Conservation (phyloP, 2,888 invertebrate genomes). For the Watsonalla cultraria region DNA sequence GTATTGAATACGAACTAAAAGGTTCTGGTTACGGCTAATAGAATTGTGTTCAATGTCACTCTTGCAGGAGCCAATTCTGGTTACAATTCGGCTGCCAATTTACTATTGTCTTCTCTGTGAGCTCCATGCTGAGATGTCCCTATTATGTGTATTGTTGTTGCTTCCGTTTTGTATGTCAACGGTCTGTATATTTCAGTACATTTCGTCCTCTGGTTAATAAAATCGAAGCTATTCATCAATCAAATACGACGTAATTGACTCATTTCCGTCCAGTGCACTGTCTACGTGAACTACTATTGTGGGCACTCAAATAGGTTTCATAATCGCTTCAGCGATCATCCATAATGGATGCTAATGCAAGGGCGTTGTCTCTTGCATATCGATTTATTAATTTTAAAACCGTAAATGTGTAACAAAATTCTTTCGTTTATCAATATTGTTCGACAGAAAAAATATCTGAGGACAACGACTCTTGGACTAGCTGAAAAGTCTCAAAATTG, state of each 20-base stretch:
- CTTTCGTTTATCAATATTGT: neutral
- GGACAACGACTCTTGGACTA: too few relatives aligned
- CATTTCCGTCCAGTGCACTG: conserved; percentile 37
- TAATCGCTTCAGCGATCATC: conserved; percentile 21
- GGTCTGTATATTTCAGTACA: conserved; percentile 29
- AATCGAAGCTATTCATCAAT: conserved; percentile 28
- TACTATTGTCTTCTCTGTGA: conserved; percentile 38
- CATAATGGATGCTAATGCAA: conserved; percentile 19
- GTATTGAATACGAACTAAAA: conserved; percentile 43
- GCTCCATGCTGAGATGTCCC: conserved; percentile 45
- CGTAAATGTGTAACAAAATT: neutral
- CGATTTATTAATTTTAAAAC: conserved; percentile 1
- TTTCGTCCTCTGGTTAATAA: conserved; percentile 19
- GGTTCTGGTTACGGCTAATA: conserved; percentile 46
- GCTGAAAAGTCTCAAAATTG: conserved; percentile 27
- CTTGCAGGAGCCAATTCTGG: conserved; percentile 42
- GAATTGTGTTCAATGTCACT: conserved; percentile 44
- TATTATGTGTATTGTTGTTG: conserved; percentile 30
- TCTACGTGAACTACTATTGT: conserved; percentile 7
- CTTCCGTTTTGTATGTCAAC: conserved; percentile 44
- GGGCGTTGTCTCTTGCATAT: conserved; percentile 23
- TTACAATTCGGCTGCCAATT: conserved; percentile 45
- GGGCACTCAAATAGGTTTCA: conserved; percentile 7
- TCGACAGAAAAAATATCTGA: neutral
- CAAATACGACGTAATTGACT: conserved; percentile 34